Evolutionary conservation across 2,888 invertebrate species (phyloP).

Genomic region (Blastobasis lacticolella): DNA sequence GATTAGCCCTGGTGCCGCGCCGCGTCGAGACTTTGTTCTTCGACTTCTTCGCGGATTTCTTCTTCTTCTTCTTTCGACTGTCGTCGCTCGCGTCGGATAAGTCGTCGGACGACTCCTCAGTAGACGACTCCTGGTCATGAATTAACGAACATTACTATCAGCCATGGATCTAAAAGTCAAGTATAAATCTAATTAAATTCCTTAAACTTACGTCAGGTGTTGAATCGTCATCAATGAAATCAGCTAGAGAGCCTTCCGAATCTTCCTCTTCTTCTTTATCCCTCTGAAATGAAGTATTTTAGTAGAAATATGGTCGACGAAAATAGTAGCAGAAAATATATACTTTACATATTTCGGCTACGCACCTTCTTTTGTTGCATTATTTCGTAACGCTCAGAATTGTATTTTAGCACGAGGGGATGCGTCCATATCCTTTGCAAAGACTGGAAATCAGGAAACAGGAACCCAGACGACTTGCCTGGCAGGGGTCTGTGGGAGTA

Average conservation of each 20-base stretch:
- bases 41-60: constrained; percentile 48
- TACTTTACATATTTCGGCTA: neutral
- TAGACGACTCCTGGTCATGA: constrained; percentile 43
- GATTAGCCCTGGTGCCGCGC: constrained; percentile 68
- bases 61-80: constrained; percentile 63
- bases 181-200: neutral
- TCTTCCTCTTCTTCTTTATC: constrained; percentile 75
- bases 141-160: neutral
- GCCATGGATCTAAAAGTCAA: neutral
- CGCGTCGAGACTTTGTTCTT: constrained; percentile 45
- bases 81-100: constrained; percentile 56
- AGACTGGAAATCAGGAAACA: constrained; percentile 83
- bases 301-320: too few species aligned
- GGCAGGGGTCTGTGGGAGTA: constrained; percentile 43
- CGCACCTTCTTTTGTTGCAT: constrained; percentile 71
- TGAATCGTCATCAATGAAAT: constrained; percentile 80
- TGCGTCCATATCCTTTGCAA: constrained; percentile 89
- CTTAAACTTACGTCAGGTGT: constrained; percentile 50
- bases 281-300: constrained; percentile 38
- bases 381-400: constrained; percentile 73
- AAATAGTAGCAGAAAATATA: too few species aligned
- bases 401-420: constrained; percentile 82
- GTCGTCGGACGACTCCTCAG: constrained; percentile 54
- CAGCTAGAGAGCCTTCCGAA: constrained; percentile 81
- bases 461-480: constrained; percentile 73